phyloP scores from a whole-genome alignment of 2,888 invertebrate genomes.

The Athalia circularis region DNA sequence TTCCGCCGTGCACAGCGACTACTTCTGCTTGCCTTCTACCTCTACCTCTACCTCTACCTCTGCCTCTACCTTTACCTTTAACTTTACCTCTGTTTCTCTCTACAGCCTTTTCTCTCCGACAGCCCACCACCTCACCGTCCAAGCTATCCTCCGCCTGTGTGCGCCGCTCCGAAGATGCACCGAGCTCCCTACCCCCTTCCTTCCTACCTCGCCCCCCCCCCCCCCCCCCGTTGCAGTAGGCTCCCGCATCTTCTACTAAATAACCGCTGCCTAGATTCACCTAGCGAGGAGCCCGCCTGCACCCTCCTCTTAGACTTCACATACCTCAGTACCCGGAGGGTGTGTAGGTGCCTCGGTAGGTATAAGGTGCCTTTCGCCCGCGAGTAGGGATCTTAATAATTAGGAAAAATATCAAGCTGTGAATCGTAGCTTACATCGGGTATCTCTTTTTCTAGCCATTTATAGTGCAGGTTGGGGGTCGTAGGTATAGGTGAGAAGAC shows the following conservation, averaged over 20 bases:
- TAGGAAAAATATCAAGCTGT: conserved; percentile 53
- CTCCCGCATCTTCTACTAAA: conserved; percentile 60
- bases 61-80: conserved; percentile 35
- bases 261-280: conserved; percentile 64
- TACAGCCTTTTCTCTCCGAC: conserved; percentile 18
- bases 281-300: conserved; percentile 49
- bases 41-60: conserved; percentile 16
- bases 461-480: no score
- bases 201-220: conserved; percentile 38
- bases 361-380: neutral
- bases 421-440: neutral
- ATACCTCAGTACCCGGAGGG: conserved; percentile 32
- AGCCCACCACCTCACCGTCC: conserved; percentile 33
- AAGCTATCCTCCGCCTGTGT: conserved; percentile 10
- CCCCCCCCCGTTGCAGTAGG: conserved; percentile 28
- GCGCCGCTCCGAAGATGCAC: conserved; percentile 34
- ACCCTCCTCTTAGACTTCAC: conserved; percentile 50
- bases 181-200: conserved; percentile 31
- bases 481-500: no score
- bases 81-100: conserved; percentile 26
- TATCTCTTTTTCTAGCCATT: neutral
- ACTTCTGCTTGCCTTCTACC: conserved; percentile 35
- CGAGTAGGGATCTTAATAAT: conserved; percentile 52
- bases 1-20: conserved; percentile 50
- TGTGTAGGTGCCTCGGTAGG: conserved; percentile 6